Conservation (phyloP, 2,888 invertebrate species). For the Drosophila leonis region DNA sequence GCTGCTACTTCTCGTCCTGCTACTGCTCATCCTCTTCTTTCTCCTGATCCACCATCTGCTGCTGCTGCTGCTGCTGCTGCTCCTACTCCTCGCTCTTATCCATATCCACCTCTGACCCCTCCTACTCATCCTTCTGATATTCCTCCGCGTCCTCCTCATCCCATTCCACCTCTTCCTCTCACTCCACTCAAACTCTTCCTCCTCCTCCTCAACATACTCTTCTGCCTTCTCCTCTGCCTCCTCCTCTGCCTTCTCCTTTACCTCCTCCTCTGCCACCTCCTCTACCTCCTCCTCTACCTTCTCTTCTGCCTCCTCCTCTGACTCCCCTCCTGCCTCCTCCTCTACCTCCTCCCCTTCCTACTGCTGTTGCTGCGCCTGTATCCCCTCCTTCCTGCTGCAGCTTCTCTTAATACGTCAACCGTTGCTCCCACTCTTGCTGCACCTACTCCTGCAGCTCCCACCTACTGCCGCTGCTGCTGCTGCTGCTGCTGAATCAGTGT, state of each 20-base stretch:
- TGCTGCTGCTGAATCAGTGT: conserved; percentile 48
- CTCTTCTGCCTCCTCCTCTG: neutral
- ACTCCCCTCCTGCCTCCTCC: neutral
- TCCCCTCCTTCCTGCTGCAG: neutral
- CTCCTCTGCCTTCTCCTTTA: neutral
- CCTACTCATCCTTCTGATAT: neutral
- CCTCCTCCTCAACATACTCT: neutral
- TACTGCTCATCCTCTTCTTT: neutral
- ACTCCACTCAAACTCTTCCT: neutral
- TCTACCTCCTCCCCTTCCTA: neutral
- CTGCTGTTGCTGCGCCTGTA: neutral
- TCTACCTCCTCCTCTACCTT: neutral
- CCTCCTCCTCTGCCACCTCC: neutral
- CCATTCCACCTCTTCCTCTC: neutral
- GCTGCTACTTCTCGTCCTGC: neutral
- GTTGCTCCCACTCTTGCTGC: neutral
- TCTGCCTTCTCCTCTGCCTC: neutral
- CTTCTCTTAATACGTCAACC: neutral
- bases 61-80: neutral
- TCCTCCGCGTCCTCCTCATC: neutral
- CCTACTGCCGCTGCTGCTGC: neutral
- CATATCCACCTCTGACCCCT: neutral
- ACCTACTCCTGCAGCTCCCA: neutral
- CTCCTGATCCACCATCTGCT: neutral
- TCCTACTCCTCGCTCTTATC: too few relatives aligned